Percentiles rank a stretch among this genome's conserved stretches.
Evolutionary conservation across 2,113 vertebrate species (phyloP).

Genomic region (Gadus macrocephalus): DNA sequence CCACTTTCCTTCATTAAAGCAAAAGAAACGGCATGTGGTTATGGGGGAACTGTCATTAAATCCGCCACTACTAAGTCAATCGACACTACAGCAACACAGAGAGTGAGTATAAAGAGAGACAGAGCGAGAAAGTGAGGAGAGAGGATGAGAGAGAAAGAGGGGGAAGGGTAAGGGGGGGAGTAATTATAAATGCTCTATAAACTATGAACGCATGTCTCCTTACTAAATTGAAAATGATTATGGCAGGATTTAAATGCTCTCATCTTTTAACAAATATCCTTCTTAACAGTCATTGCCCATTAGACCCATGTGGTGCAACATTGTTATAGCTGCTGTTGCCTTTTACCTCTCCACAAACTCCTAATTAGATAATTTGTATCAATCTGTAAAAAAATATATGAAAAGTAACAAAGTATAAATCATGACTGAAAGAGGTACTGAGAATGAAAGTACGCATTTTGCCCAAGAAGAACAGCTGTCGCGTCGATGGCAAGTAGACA

Average conservation of each 20-base stretch:
- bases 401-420: slow-evolving; percentile 16
- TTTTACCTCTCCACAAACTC: slow-evolving; percentile 17
- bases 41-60: slow-evolving; percentile 32
- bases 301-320: slow-evolving; percentile 27
- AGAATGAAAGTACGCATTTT: too few relatives aligned
- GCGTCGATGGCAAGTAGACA: too few relatives aligned
- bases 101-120: background rate
- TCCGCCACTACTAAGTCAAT: slow-evolving; percentile 24
- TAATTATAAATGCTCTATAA: slow-evolving; percentile 33
- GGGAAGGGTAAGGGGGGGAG: slow-evolving; percentile 7
- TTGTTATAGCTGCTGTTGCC: slow-evolving; percentile 16
- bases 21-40: slow-evolving; percentile 13
- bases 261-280: slow-evolving; percentile 8
- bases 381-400: slow-evolving; percentile 27
- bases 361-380: slow-evolving; percentile 44
- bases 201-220: slow-evolving; percentile 14
- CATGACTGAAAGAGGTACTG: too few relatives aligned
- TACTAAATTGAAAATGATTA: slow-evolving; percentile 26
- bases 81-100: slow-evolving; percentile 6
- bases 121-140: background rate
- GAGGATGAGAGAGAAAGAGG: too few relatives aligned
- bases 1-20: slow-evolving; percentile 10
- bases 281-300: slow-evolving; percentile 29
- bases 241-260: slow-evolving; percentile 26
- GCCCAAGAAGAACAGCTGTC: too few relatives aligned